Base-by-base conservation (phyloP, 92 coral and sea anemone species). In the Pocillopora grandis region DNA sequence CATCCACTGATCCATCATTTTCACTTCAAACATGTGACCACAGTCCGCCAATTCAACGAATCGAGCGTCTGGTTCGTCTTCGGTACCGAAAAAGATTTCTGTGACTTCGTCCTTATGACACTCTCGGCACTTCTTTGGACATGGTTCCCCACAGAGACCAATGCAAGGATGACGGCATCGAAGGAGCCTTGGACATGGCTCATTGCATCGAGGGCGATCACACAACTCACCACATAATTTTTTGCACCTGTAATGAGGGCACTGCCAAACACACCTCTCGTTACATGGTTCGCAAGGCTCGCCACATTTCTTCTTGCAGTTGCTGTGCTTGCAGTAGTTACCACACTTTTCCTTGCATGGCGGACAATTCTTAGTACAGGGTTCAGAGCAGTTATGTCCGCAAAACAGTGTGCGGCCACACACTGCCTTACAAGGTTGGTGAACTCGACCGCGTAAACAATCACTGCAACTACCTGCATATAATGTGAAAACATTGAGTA, bases 111-210 rank as follows among this genome's bases (percentile, higher is more conserved):
- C 96, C 80, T 90, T 89, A 80, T 96, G 58, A 63, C 98, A 96
- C 31, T 81, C 90, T 74, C 98, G 92, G 83, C 98, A 95, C 81
- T 95, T 95, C 80, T 84, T 87, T 18, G 98, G 98, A 79, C 98
- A 95, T 57, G 84, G 86, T 67, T 96, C 99, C 60, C 99, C 99
- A 74, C 99, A 96, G 80, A 96, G 87, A 62, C 99, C 99, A 21
- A 94, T 94, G 72, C 99, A 96, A 1, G 85, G 91, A 71, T 96
- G 99, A 19, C 23, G 62, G 72, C 99, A 96, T 27, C 66, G 64
- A 13, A 96, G 84, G 9, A 0, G 80, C 84, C 90, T 85, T 27
- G 10, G 16, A 36, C 99, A 96, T 3, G 92, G 93, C 14, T 68
- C 64, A 79, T 92, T 60, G 61, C 99, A 96, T n/a, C 99, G 90